Conservation (phyloP, 1,140 invertebrate species). For the Drosophila micromelanica region DNA sequence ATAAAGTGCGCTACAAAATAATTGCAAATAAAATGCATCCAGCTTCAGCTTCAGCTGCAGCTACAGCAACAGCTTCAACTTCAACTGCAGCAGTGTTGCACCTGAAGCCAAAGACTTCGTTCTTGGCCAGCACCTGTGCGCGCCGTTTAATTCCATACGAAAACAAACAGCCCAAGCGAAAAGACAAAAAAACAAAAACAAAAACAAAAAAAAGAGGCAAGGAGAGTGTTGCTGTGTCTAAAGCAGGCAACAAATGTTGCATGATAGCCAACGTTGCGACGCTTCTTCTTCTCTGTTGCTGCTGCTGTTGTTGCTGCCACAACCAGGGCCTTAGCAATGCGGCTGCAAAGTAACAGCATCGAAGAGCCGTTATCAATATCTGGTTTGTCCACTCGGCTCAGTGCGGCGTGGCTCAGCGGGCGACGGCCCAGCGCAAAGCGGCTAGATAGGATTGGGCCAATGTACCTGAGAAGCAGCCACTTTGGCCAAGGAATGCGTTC, state of each 20-base stretch:
- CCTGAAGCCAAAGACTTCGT: conserved; percentile 52
- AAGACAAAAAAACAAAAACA: conserved; percentile 16
- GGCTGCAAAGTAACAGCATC: conserved; percentile 79
- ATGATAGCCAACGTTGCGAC: conserved; percentile 50
- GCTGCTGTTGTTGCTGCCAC: conserved; percentile 19
- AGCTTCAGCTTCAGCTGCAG: conserved; percentile 25
- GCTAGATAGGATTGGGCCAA: conserved; percentile 78
- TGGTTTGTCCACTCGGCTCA: conserved; percentile 82
- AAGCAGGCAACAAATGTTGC: conserved; percentile 68
- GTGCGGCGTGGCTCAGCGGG: conserved; percentile 47
- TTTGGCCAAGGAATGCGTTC: conserved; percentile 79
- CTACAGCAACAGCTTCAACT: neutral
- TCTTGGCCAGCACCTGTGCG: conserved; percentile 73
- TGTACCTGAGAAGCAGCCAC: conserved; percentile 81
- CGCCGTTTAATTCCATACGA: conserved; percentile 74
- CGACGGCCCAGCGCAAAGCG: conserved; percentile 44
- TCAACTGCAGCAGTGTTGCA: conserved; percentile 51
- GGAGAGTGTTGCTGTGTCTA: conserved; percentile 58
- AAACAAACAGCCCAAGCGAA: conserved; percentile 69
- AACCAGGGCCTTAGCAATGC: conserved; percentile 64
- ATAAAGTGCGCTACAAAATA: conserved; percentile 78
- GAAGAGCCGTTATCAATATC: conserved; percentile 84
- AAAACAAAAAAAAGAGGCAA: neutral
- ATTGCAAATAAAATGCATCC: conserved; percentile 80
- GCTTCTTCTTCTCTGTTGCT: neutral